Conservation (phyloP, 1,140 invertebrate genomes). For the fruit fly (Drosophila melanogaster) region DNA sequence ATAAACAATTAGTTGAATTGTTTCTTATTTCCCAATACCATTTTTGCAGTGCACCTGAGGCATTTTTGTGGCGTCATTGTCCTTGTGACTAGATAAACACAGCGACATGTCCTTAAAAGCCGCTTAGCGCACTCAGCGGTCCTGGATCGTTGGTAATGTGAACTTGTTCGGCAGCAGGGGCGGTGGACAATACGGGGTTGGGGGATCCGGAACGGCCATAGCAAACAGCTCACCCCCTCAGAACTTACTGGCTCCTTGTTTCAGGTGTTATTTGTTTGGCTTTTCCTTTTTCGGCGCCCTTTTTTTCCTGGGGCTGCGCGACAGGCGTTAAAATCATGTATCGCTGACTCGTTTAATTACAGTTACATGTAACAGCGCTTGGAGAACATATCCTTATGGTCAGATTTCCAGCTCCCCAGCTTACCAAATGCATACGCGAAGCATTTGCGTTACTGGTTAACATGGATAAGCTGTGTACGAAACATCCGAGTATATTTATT, state of each 20-base stretch:
- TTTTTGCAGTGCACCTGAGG: conserved; percentile 21
- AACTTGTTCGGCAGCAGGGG: conserved; percentile 43
- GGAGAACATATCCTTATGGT: conserved; percentile 8
- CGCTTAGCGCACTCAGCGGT: conserved; percentile 60
- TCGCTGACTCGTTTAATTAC: conserved; percentile 81
- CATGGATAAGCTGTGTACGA: background rate
- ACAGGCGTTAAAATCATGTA: conserved; percentile 82
- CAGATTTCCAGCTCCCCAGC: background rate
- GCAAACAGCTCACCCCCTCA: background rate
- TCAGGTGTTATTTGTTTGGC: conserved; percentile 44
- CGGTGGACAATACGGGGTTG: conserved; percentile 25
- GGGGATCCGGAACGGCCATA: conserved; percentile 23
- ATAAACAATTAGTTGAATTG: no score
- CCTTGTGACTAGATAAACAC: conserved; percentile 64
- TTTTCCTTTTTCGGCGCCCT: conserved; percentile 31
- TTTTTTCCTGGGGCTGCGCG: conserved; percentile 44
- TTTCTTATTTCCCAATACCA: no score
- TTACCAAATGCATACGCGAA: background rate
- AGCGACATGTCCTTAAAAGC: conserved; percentile 74
- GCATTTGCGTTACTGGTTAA: background rate
- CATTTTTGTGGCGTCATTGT: conserved; percentile 77
- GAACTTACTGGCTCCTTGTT: conserved; percentile 11
- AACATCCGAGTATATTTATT: no score
- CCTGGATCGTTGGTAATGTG: conserved; percentile 49
- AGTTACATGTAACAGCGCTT: conserved; percentile 71